phyloP scores from a whole-genome alignment of 2,888 invertebrate genomes.

The Andrena bucephala region DNA sequence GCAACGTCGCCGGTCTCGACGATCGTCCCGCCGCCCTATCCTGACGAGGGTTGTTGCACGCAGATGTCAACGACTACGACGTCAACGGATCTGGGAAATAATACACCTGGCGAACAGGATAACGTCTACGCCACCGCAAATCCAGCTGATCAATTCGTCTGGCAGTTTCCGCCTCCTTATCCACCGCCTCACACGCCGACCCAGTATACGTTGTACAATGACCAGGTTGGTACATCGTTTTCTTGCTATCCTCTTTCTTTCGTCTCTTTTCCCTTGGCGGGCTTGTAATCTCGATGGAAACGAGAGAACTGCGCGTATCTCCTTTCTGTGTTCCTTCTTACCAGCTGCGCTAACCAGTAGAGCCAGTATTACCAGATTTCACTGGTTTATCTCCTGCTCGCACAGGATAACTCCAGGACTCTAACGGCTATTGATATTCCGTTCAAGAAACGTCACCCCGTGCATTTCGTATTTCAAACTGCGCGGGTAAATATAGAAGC shows the following conservation, averaged over 20 bases:
- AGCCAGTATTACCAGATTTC: slow-evolving; percentile 72
- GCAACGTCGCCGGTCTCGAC: slow-evolving; percentile 82
- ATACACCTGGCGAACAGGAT: slow-evolving; percentile 74
- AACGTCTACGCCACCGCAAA: slow-evolving; percentile 76
- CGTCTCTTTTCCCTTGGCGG: neutral
- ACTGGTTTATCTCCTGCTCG: slow-evolving; percentile 57
- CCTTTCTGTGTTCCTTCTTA: slow-evolving; percentile 21
- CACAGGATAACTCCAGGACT: slow-evolving; percentile 47
- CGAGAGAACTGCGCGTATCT: slow-evolving; percentile 8
- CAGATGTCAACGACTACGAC: slow-evolving; percentile 71
- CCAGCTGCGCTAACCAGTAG: slow-evolving; percentile 54
- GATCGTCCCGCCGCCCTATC: slow-evolving; percentile 66
- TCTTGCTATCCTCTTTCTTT: neutral
- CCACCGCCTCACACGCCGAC: slow-evolving; percentile 87
- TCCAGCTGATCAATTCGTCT: slow-evolving; percentile 89
- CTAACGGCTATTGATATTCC: slow-evolving; percentile 21
- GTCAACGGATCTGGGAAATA: slow-evolving; percentile 80
- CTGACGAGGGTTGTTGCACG: slow-evolving; percentile 68
- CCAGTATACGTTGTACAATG: slow-evolving; percentile 91
- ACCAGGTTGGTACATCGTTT: slow-evolving; percentile 89
- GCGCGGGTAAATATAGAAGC: neutral
- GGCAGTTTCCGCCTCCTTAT: slow-evolving; percentile 93
- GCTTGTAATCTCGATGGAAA: slow-evolving; percentile 18
- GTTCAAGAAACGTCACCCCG: neutral
- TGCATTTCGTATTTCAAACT: neutral